Evolutionary conservation across 2,797 vertebrate species (phyloP), one percentile per base, ranked within the genome.

Genomic region (Siniperca undulata): DNA sequence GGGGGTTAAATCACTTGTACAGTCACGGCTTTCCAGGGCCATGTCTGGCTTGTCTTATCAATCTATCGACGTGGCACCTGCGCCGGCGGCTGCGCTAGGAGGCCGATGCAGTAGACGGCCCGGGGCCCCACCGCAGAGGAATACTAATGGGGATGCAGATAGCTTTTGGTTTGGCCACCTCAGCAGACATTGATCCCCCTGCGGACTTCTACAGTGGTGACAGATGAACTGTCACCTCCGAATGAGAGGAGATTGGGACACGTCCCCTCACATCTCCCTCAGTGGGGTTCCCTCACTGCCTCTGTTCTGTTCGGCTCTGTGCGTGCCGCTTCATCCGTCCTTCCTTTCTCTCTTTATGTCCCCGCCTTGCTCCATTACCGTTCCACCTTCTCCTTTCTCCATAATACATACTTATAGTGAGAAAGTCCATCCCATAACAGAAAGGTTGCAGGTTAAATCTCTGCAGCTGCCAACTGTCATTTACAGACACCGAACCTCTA

Each of bases 141-240:
- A 96, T 95, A 92, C 95, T 96, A 96, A 96, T 96, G 89, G 83
- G 88, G 90, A 95, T 95, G 95, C 94, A 95, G 94, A 96, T 95
- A 90, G 93, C 91, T 91, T 87, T 77, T 56, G 84, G 86, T 95
- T 95, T 94, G 95, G 88, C 94, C 93, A 94, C 94, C 94, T 96
- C 95, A 96, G 95, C 95, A 96, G 88, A 89, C 93, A 96, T 96
- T 94, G 95, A 96, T 96, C 92, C 92, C 86, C 89, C 91, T 93
- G 91, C 94, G 90, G 94, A 92, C 89, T 89, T 93, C 89, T 77
- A 46, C 34, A 40, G 65, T 38, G 86, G 87, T 94, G 94, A 96
- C 89, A 85, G 95, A 96, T 95, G 93, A 92, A 91, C 93, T 95
- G 94, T 95, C 95, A 94, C 88, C 88, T 92, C 92, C 83, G 88